Percentiles rank a stretch among this genome's conserved stretches.
phyloP scores from a whole-genome alignment of 2,888 invertebrate genomes.

The Andrena dorsata region DNA sequence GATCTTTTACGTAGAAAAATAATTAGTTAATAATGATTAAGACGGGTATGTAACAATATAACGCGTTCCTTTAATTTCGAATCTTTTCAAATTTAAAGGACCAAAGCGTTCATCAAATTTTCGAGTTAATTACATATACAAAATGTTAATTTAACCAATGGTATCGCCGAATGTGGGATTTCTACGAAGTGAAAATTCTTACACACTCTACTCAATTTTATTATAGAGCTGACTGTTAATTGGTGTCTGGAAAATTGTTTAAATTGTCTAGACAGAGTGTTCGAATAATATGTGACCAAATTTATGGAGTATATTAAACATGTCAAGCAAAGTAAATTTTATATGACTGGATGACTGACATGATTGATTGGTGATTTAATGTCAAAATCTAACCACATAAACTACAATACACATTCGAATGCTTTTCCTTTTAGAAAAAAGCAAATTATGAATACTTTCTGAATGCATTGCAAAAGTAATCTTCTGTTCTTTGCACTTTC shows the following conservation, averaged over 20 bases:
- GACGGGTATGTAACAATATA: neutral
- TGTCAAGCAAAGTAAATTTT: no score
- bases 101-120: conserved; percentile 59
- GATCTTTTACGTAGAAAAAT: neutral
- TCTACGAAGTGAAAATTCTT: conserved; percentile 49
- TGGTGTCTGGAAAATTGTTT: conserved; percentile 12
- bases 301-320: neutral
- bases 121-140: conserved; percentile 45
- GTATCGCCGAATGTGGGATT: conserved; percentile 34
- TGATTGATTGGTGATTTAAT: no score
- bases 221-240: conserved; percentile 14
- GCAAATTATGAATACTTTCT: no score
- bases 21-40: neutral
- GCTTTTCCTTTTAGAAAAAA: no score
- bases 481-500: no score
- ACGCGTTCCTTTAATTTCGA: conserved; percentile 58
- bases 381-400: no score
- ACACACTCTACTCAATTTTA: conserved; percentile 26
- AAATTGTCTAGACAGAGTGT: neutral
- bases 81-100: conserved; percentile 59
- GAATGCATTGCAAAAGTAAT: no score
- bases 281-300: conserved; percentile 6
- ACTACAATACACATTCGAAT: no score
- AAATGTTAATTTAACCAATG: conserved; percentile 32
- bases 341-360: no score